Conservation (phyloP, 1,140 invertebrate genomes). For the Steinernema khuongi region DNA sequence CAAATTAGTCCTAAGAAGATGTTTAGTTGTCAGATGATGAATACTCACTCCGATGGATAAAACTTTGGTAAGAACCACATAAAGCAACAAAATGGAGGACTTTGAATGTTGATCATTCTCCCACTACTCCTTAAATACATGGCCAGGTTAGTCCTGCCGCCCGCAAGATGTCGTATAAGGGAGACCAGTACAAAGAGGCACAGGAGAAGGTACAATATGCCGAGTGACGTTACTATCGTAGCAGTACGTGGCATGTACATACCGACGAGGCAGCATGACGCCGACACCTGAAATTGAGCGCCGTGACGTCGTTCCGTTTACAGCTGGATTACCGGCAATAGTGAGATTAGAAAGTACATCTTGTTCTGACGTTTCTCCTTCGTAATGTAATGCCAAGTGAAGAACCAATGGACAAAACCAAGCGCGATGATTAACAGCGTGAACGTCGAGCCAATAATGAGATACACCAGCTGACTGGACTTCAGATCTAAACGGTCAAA, state of each 20-base stretch:
- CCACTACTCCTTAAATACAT: slow-evolving; percentile 23
- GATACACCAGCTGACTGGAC: background rate
- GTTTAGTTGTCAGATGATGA: background rate
- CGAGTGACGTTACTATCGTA: slow-evolving; percentile 30
- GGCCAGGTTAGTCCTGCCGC: slow-evolving; percentile 29
- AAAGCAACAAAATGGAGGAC: slow-evolving; percentile 37
- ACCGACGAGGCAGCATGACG: slow-evolving; percentile 21
- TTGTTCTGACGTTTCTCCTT: slow-evolving; percentile 39
- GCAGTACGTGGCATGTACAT: slow-evolving; percentile 25
- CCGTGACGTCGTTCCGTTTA: background rate
- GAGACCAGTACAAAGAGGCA: slow-evolving; percentile 40
- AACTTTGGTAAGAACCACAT: slow-evolving; percentile 32
- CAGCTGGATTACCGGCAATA: slow-evolving; percentile 25
- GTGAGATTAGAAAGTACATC: slow-evolving; percentile 34
- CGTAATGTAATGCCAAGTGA: slow-evolving; percentile 26
- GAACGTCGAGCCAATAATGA: background rate
- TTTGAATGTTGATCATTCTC: slow-evolving; percentile 31
- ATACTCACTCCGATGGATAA: slow-evolving; percentile 27
- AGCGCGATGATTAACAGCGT: slow-evolving; percentile 6
- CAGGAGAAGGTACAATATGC: slow-evolving; percentile 36
- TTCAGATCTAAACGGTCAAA: slow-evolving; percentile 8
- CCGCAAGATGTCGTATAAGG: slow-evolving; percentile 32
- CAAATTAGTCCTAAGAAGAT: slow-evolving; percentile 27
- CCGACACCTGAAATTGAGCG: slow-evolving; percentile 16
- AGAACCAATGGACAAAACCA: slow-evolving; percentile 10